Conservation (phyloP, 2,113 vertebrate genomes). For the Salvator merianae region DNA sequence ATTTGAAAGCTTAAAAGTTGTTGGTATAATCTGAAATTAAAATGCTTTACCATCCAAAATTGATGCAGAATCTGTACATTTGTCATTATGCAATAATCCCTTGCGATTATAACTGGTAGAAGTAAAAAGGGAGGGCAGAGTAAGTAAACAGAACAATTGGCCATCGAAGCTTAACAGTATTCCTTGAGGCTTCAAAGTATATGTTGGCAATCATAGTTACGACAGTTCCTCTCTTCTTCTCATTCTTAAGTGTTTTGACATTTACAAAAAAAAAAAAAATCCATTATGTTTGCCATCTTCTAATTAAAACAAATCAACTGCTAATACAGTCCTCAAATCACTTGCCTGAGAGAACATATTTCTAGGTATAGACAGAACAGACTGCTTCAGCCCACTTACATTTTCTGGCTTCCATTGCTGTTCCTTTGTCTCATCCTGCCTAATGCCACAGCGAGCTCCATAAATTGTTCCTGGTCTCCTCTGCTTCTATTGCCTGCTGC, state of each 20-base stretch:
- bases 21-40: background rate
- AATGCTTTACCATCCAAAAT: background rate
- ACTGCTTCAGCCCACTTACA: too few species aligned
- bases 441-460: too few species aligned
- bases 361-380: too few species aligned
- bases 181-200: background rate
- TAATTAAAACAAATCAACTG: background rate
- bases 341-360: too few species aligned
- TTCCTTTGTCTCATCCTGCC: too few species aligned
- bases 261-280: constrained; percentile 6
- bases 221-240: background rate
- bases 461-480: too few species aligned
- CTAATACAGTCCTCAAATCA: constrained; percentile 21
- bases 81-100: background rate
- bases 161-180: background rate
- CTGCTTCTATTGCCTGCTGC: too few species aligned
- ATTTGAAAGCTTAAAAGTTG: too few species aligned
- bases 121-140: constrained; percentile 4
- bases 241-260: background rate
- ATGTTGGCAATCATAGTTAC: background rate
- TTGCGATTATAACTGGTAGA: constrained; percentile 1
- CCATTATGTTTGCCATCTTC: constrained; percentile 10
- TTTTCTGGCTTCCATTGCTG: too few species aligned
- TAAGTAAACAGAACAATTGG: background rate
- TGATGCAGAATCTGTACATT: background rate